A percentile compares a stretch with the other conserved stretches of the same genome.
Evolutionary conservation across 2,113 vertebrate genomes (phyloP).

Genomic region (Perccottus glenii): DNA sequence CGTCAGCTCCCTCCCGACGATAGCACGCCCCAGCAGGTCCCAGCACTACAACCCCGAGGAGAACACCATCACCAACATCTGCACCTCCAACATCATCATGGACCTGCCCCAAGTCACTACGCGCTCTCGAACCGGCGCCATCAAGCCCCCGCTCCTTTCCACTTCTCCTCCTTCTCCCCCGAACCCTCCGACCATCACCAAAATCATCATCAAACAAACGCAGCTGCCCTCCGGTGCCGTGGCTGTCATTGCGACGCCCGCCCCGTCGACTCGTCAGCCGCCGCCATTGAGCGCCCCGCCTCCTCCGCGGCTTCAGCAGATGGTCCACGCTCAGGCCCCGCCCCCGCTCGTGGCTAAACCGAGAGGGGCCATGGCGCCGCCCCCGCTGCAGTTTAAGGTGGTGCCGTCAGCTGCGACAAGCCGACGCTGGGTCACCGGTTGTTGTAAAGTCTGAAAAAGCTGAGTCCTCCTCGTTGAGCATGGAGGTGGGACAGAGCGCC

Average conservation of each 20-base stretch:
- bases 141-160: constrained; percentile 69
- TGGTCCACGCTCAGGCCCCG: constrained; percentile 75
- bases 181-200: constrained; percentile 77
- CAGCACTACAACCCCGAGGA: constrained; percentile 76
- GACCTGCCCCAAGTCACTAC: constrained; percentile 81
- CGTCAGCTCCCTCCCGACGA: neutral
- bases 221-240: constrained; percentile 80
- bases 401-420: constrained; percentile 78
- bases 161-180: constrained; percentile 51
- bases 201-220: constrained; percentile 88
- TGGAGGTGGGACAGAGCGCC: constrained; percentile 71
- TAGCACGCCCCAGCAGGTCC: constrained; percentile 48
- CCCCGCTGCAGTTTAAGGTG: constrained; percentile 73
- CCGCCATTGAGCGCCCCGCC: constrained; percentile 83
- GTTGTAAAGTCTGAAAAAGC: constrained; percentile 64
- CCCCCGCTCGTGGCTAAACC: constrained; percentile 82
- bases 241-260: constrained; percentile 77
- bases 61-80: constrained; percentile 85
- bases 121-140: constrained; percentile 76
- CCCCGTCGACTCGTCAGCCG: constrained; percentile 82
- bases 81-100: constrained; percentile 83
- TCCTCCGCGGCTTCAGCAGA: constrained; percentile 80
- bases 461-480: constrained; percentile 20
- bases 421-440: constrained; percentile 50
- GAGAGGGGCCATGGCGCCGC: constrained; percentile 52